Percentiles rank a stretch among this genome's conserved stretches.
Conservation (phyloP, 1,140 invertebrate genomes). For the Zaprionus capensis region DNA sequence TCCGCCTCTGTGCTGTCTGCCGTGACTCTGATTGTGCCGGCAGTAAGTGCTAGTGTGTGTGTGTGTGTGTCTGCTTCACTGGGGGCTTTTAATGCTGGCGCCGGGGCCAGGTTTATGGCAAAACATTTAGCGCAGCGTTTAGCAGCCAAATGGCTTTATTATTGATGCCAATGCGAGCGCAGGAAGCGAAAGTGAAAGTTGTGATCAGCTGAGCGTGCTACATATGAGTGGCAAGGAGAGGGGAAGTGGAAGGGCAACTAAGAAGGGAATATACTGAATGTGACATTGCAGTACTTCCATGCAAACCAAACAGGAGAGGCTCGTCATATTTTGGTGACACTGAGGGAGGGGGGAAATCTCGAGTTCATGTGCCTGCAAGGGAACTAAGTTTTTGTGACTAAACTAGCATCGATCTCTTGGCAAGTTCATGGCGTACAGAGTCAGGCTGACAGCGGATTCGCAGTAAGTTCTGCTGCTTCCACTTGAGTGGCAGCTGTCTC, state of each 20-base stretch:
- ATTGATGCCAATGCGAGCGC: constrained; percentile 55
- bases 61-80: constrained; percentile 36
- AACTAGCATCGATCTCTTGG: too few relatives aligned
- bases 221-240: neutral
- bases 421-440: too few relatives aligned
- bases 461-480: neutral
- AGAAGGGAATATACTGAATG: too few relatives aligned
- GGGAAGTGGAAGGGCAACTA: too few relatives aligned
- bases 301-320: too few relatives aligned
- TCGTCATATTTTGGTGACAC: too few relatives aligned
- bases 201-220: constrained; percentile 15
- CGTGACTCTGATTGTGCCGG: neutral
- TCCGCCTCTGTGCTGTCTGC: constrained; percentile 19
- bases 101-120: constrained; percentile 64
- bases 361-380: too few relatives aligned
- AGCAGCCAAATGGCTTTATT: constrained; percentile 75
- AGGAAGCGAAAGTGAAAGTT: constrained; percentile 65
- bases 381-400: too few relatives aligned
- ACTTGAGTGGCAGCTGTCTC: neutral
- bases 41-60: constrained; percentile 5
- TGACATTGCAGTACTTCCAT: too few relatives aligned
- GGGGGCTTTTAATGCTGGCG: constrained; percentile 61
- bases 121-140: constrained; percentile 71
- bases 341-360: too few relatives aligned
- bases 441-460: too few relatives aligned